Conservation (phyloP, 2,888 invertebrate species). For the Girardia tigrina region DNA sequence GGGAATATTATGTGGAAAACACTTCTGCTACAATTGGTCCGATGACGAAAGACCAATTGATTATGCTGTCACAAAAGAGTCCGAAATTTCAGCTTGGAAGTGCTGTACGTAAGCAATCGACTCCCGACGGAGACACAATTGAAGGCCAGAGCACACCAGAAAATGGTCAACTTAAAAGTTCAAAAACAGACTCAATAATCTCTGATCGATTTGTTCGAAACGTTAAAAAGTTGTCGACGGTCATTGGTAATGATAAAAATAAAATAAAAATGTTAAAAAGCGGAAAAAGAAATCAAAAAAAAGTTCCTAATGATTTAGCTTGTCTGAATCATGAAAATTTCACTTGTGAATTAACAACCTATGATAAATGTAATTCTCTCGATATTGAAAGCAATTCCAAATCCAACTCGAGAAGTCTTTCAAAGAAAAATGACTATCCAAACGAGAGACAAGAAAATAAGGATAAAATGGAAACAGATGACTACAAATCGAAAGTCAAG, state of each 20-base stretch:
- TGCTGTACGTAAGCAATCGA: background rate
- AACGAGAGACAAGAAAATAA: too few species aligned
- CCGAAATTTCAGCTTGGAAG: background rate
- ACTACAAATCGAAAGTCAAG: too few species aligned
- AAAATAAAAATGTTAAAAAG: background rate
- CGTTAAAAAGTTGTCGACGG: background rate
- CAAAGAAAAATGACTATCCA: background rate
- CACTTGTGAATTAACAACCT: background rate
- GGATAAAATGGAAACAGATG: background rate
- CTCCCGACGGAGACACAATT: background rate
- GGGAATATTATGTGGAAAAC: background rate
- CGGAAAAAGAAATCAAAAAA: background rate
- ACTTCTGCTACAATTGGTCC: background rate
- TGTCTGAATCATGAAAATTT: background rate
- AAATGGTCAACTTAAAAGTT: background rate
- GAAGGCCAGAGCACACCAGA: background rate
- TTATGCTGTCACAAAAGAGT: slow-evolving; percentile 1
- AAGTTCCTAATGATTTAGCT: background rate
- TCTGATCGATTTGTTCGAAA: background rate
- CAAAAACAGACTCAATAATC: background rate
- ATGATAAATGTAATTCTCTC: background rate
- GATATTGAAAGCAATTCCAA: background rate
- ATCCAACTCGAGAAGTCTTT: background rate
- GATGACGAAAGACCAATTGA: background rate
- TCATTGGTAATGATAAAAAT: background rate